These are phyloP conservation scores for Falcunculus frontatus DNA, from an alignment of 2,113 vertebrate genomes.

Conservation along the genomic window DNA sequence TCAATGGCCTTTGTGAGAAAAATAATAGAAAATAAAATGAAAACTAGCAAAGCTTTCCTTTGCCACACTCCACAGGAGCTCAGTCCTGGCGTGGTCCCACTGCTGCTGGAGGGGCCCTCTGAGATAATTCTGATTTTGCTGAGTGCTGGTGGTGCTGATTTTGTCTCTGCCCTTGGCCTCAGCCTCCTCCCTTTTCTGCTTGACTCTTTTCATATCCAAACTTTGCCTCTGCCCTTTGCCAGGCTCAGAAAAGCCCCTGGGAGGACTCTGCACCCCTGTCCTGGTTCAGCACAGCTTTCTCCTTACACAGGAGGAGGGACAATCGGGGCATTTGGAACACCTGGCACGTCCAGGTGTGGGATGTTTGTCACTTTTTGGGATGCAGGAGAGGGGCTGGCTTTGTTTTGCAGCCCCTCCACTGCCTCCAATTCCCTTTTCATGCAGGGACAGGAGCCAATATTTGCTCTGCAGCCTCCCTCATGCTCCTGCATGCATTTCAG, in stretches of 20 bases:
- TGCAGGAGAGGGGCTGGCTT: background rate
- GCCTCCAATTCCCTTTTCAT: background rate
- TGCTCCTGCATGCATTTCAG: constrained; percentile 37
- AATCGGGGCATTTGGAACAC: background rate
- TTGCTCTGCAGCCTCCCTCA: constrained; percentile 8
- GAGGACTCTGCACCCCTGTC: background rate
- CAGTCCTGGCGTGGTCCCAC: fast-evolving
- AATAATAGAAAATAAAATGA: background rate
- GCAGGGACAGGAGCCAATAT: background rate
- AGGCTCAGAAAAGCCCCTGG: background rate
- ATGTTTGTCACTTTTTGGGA: background rate
- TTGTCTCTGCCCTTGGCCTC: background rate
- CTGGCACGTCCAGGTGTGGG: background rate
- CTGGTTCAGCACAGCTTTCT: background rate
- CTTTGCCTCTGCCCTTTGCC: background rate
- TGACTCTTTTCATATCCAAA: fast-evolving
- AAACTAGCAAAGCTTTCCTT: background rate
- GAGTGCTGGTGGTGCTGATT: background rate
- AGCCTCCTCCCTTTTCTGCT: background rate
- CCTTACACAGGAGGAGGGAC: background rate
- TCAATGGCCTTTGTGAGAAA: background rate
- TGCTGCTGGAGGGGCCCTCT: background rate
- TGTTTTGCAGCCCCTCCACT: background rate
- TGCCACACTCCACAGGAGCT: background rate
- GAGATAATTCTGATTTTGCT: background rate